Base-by-base conservation (phyloP, 2,113 vertebrate species). In the Corythoichthys intestinalis region DNA sequence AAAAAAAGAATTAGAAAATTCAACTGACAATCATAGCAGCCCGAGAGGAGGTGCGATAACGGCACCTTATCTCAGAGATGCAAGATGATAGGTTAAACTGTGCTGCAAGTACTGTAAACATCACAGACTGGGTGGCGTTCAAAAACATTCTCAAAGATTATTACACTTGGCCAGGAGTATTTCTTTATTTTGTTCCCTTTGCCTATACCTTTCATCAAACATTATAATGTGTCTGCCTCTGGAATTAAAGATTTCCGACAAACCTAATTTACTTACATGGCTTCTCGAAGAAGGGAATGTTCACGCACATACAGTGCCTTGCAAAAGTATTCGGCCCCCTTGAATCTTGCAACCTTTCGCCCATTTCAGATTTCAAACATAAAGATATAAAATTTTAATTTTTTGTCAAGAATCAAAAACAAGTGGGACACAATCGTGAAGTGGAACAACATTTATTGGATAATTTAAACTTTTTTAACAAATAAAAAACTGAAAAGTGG, bases 191-290 rank as follows among this genome's bases (percentile, higher is more conserved):
- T 90, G 38, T 44, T 44, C 84, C 78, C 86, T 73, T 85, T 73
- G 79, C 85, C 81, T 84, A 82, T 83, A 82, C 87, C 83, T 84
- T 83, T 89, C 91, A 92, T 93, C 90, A 92, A 91, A 90, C 87
- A 78, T 77, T 70, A 70, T 91, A 92, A 91, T 91, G 89, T 89
- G 75, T 77, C 84, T 86, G 85, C 90, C 81, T 87, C 84, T 83
- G 12, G 74, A 90, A 92, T 91, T 92, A 90, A 90, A 91, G 88
- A 88, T 87, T 89, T 86, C 85, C 86, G 90, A 90, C 89, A 92
- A 86, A 83, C 88, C 88, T 93, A 89, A 93, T 92, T 92, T 90
- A 81, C 90, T 92, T 92, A 92, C 90, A 85, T 83, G 89, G 84
- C 85, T 91, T 86, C 79, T 87, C 84, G 73, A 81, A 87, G 85